Conservation (phyloP, 2,113 vertebrate species). For the Tragelaphus buxtoni region DNA sequence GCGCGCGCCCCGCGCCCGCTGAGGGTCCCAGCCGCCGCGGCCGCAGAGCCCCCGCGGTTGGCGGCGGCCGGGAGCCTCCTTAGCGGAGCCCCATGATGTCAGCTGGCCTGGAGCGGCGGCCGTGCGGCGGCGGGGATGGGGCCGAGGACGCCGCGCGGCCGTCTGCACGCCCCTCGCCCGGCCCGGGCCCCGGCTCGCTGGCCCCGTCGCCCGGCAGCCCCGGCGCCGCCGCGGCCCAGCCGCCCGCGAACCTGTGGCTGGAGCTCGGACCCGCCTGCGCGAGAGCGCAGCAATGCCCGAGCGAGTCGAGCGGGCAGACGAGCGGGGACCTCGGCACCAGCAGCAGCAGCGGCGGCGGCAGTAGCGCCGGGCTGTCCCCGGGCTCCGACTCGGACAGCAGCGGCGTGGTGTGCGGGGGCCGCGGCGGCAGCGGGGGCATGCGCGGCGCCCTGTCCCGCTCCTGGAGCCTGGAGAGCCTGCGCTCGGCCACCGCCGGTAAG, state of each 20-base stretch:
- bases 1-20: background rate
- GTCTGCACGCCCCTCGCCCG: constrained; percentile 66
- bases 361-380: constrained; percentile 87
- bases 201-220: background rate
- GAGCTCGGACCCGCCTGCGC: constrained; percentile 73
- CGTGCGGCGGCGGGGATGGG: constrained; percentile 64
- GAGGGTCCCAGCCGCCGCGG: background rate
- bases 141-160: background rate
- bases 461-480: constrained; percentile 97
- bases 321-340: constrained; percentile 89
- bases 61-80: constrained; percentile 79
- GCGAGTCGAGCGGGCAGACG: constrained; percentile 84
- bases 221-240: background rate
- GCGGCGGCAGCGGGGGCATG: constrained; percentile 77
- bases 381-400: constrained; percentile 93
- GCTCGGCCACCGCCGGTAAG: constrained; percentile 95
- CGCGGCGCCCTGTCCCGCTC: constrained; percentile 92
- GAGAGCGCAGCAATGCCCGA: constrained; percentile 91
- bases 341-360: constrained; percentile 78
- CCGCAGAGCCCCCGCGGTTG: background rate
- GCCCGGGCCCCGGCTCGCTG: constrained; percentile 58
- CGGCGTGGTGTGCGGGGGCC: constrained; percentile 81
- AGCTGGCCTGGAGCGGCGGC: constrained; percentile 75
- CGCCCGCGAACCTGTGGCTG: constrained; percentile 78
- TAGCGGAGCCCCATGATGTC: constrained; percentile 89